These are phyloP conservation scores for Meriones psammophilus DNA, from an alignment of 2,797 vertebrate species.

Conservation along the genomic window DNA sequence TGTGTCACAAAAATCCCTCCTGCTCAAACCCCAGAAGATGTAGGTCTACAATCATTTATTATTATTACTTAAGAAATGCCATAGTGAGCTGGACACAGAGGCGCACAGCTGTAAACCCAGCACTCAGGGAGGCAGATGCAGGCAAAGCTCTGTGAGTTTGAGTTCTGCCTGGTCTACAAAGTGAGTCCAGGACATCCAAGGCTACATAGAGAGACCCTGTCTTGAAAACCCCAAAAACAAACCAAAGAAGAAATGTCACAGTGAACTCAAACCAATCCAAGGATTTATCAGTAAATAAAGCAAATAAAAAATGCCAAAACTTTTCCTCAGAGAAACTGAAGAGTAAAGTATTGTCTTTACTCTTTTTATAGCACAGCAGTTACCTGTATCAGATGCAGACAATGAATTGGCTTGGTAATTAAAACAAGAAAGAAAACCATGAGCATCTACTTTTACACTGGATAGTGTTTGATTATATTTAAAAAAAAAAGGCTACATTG, in stretches of 20 bases:
- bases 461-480: background rate
- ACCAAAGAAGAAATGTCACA: background rate
- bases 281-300: constrained; percentile 57
- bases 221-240: no score
- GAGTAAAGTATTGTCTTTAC: constrained; percentile 46
- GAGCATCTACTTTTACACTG: background rate
- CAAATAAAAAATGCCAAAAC: background rate
- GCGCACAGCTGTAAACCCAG: no score
- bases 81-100: background rate
- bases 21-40: background rate
- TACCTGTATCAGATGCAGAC: background rate
- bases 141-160: no score
- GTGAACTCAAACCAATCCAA: background rate
- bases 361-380: background rate
- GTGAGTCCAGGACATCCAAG: no score
- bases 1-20: background rate
- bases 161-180: no score
- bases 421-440: constrained; percentile 16
- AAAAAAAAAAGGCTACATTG: background rate
- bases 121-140: no score
- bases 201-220: no score
- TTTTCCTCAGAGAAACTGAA: constrained; percentile 52
- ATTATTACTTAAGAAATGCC: background rate
- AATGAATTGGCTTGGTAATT: background rate
- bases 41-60: background rate